Conservation (phyloP, 2,113 vertebrate genomes). For the Notarius quadriscutis region DNA sequence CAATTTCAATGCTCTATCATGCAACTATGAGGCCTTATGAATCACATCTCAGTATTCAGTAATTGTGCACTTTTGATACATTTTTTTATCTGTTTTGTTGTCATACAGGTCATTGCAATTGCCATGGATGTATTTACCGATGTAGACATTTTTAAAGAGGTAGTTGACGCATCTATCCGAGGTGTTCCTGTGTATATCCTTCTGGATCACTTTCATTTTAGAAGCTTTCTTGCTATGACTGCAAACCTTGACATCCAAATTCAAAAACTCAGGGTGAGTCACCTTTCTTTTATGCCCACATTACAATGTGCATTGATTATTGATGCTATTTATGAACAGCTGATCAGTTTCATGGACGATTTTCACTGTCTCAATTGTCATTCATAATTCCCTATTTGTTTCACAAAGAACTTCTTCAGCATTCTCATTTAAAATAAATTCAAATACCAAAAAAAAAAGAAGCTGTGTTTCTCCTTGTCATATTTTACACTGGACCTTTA, state of each 20-base stretch:
- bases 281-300: background rate
- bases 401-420: background rate
- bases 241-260: conserved; percentile 88
- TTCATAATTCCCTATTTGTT: background rate
- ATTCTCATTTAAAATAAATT: background rate
- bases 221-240: conserved; percentile 86
- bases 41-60: background rate
- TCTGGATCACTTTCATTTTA: conserved; percentile 83
- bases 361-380: background rate
- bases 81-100: conserved; percentile 44
- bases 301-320: background rate
- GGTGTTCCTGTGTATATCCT: conserved; percentile 89
- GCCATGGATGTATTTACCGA: conserved; percentile 96
- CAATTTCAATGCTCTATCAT: background rate
- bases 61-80: background rate
- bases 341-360: background rate
- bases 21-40: background rate
- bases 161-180: conserved; percentile 84
- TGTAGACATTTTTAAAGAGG: conserved; percentile 93
- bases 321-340: background rate
- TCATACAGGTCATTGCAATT: conserved; percentile 85
- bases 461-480: background rate
- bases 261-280: conserved; percentile 90
- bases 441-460: background rate
- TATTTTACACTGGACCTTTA: background rate